Base-by-base conservation (phyloP, 1,140 invertebrate species). In the Pseudomyrmex gracilis region DNA sequence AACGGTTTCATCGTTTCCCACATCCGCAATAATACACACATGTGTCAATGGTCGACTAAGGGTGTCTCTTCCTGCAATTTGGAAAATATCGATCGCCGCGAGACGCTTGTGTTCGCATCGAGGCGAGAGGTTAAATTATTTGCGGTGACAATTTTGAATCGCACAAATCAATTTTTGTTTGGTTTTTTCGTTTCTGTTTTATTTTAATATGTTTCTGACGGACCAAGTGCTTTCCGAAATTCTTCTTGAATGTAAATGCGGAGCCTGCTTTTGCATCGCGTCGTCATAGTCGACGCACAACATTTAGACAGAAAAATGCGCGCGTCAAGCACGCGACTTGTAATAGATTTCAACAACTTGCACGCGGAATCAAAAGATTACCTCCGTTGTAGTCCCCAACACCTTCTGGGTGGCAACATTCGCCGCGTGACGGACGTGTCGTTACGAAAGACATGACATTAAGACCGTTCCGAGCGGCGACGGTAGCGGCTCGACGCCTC, bases 371-470 rank as follows among this genome's bases (percentile, higher is more conserved):
- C 78, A 73, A 73, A 63, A 47, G 57, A 73, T 73, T 34, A 73
- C 58, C 68, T 70, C 51, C 47, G 60, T n/a, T 20, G 71, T 53
- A 13, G 20, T 57, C 24, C 24, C 71, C 49, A 55, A 12, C 60
- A 63, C 57, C 71, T 83, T 74, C 60, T 83, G 80, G 80, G 80
- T 83, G 80, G 80, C 49, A 63, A 73, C n/a, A 53, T 73, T 64
- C 60, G 60, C 4, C 22, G 63, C 67, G 83, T 85, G 84, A 85
- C 61, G 61, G 67, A 85, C 61, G 61, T 73, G 68, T 83, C 84
- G 68, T 74, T 82, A 78, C 34, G 61, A 73, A 55, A 84, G 83
- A 84, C 83, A 84, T 55, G 83, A 84, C 76, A 47, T 80, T 84
- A 80, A 68, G 66, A 68, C 64, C 47, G 73, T 64, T 84, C 61